phyloP scores from a whole-genome alignment of 2,888 invertebrate species.

The Thymelicus lineola region DNA sequence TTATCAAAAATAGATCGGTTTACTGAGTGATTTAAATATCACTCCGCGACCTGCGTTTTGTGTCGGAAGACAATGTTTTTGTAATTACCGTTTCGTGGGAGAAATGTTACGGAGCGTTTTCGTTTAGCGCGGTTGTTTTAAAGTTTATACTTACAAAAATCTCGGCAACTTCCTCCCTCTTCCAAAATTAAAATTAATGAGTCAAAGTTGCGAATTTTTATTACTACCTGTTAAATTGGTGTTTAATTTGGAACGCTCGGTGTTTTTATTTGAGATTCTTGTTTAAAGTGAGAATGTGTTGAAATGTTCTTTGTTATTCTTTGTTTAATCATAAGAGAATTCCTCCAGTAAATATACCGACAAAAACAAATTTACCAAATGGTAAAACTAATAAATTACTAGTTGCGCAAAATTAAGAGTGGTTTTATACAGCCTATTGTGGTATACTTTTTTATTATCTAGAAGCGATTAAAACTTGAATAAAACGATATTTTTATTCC shows the following conservation, averaged over 20 bases:
- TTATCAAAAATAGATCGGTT: background rate
- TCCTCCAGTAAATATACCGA: too few relatives aligned
- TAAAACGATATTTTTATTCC: too few relatives aligned
- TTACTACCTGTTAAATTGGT: conserved; percentile 32
- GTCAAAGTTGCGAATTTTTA: conserved; percentile 34
- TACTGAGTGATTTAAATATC: conserved; percentile 1
- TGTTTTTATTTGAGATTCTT: conserved; percentile 17
- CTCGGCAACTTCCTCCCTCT: conserved; percentile 12
- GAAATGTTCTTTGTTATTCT: background rate
- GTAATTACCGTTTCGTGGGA: conserved; percentile 18
- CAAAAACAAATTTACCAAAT: too few relatives aligned
- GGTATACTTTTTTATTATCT: too few relatives aligned
- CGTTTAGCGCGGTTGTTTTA: conserved; percentile 36
- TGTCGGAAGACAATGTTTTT: conserved; percentile 15
- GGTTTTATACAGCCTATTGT: too few relatives aligned
- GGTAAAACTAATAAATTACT: too few relatives aligned
- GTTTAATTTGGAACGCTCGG: conserved; percentile 25
- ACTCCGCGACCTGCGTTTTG: too few relatives aligned
- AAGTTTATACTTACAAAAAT: conserved; percentile 35
- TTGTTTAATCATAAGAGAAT: too few relatives aligned
- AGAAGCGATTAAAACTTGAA: too few relatives aligned
- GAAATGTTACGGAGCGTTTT: conserved; percentile 31
- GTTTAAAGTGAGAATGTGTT: background rate
- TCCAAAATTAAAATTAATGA: conserved; percentile 37
- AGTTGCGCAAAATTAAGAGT: too few relatives aligned